These are phyloP conservation scores for Probaryconus sp. DNA, from an alignment of 1,140 invertebrate species.

Conservation along the genomic window DNA sequence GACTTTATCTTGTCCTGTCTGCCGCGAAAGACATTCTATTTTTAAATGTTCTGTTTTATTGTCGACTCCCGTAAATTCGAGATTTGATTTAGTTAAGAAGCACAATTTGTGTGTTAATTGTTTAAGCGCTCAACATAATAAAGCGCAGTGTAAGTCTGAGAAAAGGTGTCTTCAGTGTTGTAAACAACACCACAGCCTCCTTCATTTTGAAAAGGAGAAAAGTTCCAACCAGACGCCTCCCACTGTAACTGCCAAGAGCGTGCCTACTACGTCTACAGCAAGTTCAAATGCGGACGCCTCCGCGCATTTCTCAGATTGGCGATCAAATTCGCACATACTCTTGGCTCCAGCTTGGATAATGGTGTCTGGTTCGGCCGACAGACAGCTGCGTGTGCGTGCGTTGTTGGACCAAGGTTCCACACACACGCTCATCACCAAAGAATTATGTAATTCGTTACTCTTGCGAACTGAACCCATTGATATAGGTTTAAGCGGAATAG, in stretches of 20 bases:
- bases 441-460: neutral
- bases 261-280: too few species aligned
- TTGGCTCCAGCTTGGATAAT: neutral
- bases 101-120: neutral
- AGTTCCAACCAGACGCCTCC: too few species aligned
- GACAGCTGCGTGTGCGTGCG: neutral
- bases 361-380: neutral
- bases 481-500: neutral
- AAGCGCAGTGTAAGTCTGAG: neutral
- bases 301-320: neutral
- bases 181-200: neutral
- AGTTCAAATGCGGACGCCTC: neutral
- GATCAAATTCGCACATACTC: neutral
- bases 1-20: neutral
- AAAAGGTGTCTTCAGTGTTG: neutral
- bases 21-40: neutral
- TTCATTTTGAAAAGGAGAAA: too few species aligned
- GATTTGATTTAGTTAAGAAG: neutral
- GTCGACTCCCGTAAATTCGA: too few species aligned
- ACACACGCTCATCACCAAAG: neutral
- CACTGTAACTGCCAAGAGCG: too few species aligned
- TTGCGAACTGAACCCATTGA: neutral
- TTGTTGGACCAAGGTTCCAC: too few species aligned
- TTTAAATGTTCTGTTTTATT: neutral
- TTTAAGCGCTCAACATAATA: neutral